These are phyloP conservation scores for Mercenaria mercenaria DNA, from an alignment of 1,140 invertebrate genomes.

Conservation along the genomic window DNA sequence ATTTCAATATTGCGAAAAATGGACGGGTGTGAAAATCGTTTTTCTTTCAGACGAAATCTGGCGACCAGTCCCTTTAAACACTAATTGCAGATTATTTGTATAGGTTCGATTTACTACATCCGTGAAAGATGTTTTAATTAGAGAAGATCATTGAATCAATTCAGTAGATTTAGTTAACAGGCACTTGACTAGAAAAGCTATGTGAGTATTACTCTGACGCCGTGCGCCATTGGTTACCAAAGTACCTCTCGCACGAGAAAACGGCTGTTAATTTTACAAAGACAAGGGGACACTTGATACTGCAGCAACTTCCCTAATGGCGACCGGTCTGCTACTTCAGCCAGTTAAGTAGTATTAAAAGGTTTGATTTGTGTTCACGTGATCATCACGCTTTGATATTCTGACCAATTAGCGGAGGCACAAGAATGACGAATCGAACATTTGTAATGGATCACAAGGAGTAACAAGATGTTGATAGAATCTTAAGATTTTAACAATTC, in stretches of 20 bases:
- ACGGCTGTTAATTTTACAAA: slow-evolving; percentile 42
- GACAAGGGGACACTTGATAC: background rate
- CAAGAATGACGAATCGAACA: background rate
- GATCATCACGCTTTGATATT: slow-evolving; percentile 35
- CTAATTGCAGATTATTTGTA: background rate
- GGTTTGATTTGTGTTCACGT: slow-evolving; percentile 3
- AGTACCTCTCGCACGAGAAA: slow-evolving; percentile 27
- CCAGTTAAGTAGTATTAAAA: background rate
- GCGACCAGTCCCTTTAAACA: too few relatives aligned
- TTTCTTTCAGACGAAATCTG: too few relatives aligned
- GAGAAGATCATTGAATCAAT: slow-evolving; percentile 38
- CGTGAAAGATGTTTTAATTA: slow-evolving; percentile 11
- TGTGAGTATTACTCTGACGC: background rate
- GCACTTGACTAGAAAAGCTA: background rate
- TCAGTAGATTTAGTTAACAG: background rate
- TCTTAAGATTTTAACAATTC: too few relatives aligned
- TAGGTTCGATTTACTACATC: background rate
- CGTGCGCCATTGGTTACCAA: background rate
- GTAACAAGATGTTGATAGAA: background rate
- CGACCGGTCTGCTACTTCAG: background rate
- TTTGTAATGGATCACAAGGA: slow-evolving; percentile 26
- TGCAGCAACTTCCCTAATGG: background rate
- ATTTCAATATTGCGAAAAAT: too few relatives aligned
- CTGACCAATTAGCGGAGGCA: slow-evolving; percentile 38
- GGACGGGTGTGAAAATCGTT: too few relatives aligned